Percentiles rank a stretch among this genome's conserved stretches.
These are phyloP conservation scores for Campopleginae sp. DNA, from an alignment of 2,888 invertebrate genomes.

Conservation along the genomic window DNA sequence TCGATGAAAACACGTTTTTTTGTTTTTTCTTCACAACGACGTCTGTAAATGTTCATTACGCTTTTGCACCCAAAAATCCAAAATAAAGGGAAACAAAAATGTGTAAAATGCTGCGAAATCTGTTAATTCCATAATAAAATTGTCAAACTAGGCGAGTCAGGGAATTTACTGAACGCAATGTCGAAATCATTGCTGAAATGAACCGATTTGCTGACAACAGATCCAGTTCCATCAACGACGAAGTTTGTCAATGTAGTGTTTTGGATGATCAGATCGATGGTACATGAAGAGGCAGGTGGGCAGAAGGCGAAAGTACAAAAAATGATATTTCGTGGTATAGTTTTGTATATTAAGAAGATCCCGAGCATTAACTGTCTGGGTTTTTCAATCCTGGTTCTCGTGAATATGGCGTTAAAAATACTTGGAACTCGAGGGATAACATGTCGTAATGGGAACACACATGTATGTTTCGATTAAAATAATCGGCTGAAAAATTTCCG, in stretches of 20 bases:
- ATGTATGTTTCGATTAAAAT: constrained; percentile 16
- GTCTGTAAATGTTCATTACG: not conserved
- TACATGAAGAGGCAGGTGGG: constrained; percentile 32
- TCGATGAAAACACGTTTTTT: not conserved
- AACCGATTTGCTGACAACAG: too few relatives aligned
- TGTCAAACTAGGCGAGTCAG: too few relatives aligned
- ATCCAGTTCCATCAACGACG: too few relatives aligned
- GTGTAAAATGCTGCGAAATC: too few relatives aligned
- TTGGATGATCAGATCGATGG: constrained; percentile 68
- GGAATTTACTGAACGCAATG: too few relatives aligned
- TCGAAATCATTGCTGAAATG: too few relatives aligned
- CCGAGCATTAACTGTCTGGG: constrained; percentile 31
- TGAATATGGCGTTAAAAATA: constrained; percentile 20
- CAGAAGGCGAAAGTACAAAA: constrained; percentile 12
- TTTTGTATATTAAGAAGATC: constrained; percentile 19
- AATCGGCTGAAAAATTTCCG: constrained; percentile 1
- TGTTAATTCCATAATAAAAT: too few relatives aligned
- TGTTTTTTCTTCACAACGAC: not conserved
- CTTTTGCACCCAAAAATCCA: not conserved
- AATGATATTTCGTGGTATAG: constrained; percentile 5
- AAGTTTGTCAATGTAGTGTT: constrained; percentile 18
- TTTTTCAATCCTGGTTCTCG: constrained; percentile 29
- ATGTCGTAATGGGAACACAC: constrained; percentile 5
- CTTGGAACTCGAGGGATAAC: not conserved
- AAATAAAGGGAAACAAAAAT: too few relatives aligned